phyloP scores from a whole-genome alignment of 2,113 vertebrate genomes.

The Platichthys stellatus region DNA sequence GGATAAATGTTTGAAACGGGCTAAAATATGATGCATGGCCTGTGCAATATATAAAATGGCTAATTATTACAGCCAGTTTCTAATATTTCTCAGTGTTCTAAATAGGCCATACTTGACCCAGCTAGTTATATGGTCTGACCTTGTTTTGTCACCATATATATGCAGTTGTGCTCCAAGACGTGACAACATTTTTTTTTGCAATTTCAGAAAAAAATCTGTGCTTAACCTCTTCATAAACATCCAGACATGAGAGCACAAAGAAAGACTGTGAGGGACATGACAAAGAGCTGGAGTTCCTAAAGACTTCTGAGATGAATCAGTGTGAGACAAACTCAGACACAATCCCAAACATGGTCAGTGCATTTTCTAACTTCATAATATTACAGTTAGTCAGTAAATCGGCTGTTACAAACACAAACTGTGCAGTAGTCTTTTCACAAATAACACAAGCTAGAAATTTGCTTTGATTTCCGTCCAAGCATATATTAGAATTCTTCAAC shows the following conservation, averaged over 20 bases:
- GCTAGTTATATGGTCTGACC: not conserved
- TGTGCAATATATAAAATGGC: not conserved
- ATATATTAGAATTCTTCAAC: too few relatives aligned
- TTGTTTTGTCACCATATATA: not conserved
- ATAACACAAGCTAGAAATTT: not conserved
- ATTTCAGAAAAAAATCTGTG: too few relatives aligned
- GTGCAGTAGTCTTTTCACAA: not conserved
- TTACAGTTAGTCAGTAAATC: not conserved
- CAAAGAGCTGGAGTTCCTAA: not conserved
- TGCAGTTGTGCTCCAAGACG: not conserved
- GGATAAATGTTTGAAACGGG: not conserved
- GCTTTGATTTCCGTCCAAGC: not conserved
- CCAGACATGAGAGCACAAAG: too few relatives aligned
- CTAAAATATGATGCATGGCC: too few relatives aligned
- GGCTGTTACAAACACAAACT: not conserved
- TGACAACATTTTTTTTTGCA: not conserved
- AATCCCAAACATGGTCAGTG: not conserved
- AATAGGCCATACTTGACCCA: too few relatives aligned
- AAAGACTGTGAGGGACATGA: too few relatives aligned
- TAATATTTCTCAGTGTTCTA: not conserved
- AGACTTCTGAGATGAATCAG: not conserved
- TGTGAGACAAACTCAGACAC: not conserved
- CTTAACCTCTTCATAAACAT: too few relatives aligned
- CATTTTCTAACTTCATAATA: not conserved
- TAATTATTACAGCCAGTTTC: not conserved